Evolutionary conservation across 2,113 vertebrate genomes (phyloP), one percentile per base, ranked within the genome.

Genomic region (Cryptoleucopteryx plumbea): DNA sequence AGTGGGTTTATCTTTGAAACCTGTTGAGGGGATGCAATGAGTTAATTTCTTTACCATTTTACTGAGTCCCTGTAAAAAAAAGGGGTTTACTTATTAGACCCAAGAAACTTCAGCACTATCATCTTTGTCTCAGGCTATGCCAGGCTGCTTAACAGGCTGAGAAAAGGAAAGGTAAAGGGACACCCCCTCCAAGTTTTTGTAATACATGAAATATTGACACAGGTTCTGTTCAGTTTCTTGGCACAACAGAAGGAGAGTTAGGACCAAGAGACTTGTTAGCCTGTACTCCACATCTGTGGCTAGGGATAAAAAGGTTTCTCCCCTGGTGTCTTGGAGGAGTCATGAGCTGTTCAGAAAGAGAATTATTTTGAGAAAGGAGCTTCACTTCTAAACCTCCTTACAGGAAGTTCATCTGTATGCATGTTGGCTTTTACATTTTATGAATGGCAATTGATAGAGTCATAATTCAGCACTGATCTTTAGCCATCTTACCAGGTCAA

Each of bases 301-400:
- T 71, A 34, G 15, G 14, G 15, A 29, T 50, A 27, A 40, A 61
- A 75, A 59, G 10, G 3, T 29, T 94, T 72, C 29, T 71, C 32
- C 8, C 7, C 13, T 31, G 8, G 4, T 82, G 11, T 50, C 47
- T 59, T 62, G 25, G 22, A 89, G 27, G 15, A 86, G 11, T 63
- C n/a, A 32, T 10, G 12, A 73, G 11, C 8, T 81, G 11, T 8
- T 66, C 59, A 84, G 59, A 80, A 86, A 42, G 9, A 13, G 20
- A 91, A 74, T 31, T 66, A 12, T 74, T 91, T 66, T 89, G 21
- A 87, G 66, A 88, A 38, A 58, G 5, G 13, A 82, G 14, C 34
- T 86, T 67, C 0, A 47, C 74, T 92, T 82, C 56, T 63, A 22
- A 91, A 53, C 0, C 0, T 53, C 26, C 11, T 27, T 66, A 43